Conservation (phyloP, 2,113 vertebrate genomes). For the Orthonyx spaldingii region DNA sequence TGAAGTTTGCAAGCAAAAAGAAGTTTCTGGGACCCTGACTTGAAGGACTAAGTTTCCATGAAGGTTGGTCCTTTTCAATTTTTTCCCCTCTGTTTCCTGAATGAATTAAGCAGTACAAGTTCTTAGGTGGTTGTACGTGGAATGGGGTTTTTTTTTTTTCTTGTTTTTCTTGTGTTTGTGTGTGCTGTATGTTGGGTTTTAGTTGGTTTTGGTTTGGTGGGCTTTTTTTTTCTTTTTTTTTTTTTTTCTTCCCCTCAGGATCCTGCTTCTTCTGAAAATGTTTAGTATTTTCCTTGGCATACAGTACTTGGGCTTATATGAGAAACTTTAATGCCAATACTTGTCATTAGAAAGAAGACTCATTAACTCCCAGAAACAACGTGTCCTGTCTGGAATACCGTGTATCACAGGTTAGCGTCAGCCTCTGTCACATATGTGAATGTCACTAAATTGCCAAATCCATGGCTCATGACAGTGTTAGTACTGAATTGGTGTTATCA, state of each 20-base stretch:
- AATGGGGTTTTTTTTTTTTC: fast-evolving
- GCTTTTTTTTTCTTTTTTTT: neutral
- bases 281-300: neutral
- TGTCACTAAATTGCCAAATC: neutral
- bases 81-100: neutral
- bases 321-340: neutral
- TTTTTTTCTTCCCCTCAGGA: neutral
- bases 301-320: neutral
- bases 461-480: neutral
- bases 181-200: neutral
- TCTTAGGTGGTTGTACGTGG: neutral
- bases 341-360: neutral
- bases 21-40: neutral
- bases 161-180: neutral
- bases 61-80: neutral
- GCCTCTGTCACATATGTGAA: neutral
- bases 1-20: neutral
- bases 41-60: neutral
- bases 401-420: neutral
- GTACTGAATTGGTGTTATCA: neutral
- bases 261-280: neutral
- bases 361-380: neutral
- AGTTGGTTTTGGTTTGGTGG: neutral
- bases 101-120: neutral
- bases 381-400: neutral